Conservation (phyloP, 1,140 invertebrate species). For the Colletes latitarsis region DNA sequence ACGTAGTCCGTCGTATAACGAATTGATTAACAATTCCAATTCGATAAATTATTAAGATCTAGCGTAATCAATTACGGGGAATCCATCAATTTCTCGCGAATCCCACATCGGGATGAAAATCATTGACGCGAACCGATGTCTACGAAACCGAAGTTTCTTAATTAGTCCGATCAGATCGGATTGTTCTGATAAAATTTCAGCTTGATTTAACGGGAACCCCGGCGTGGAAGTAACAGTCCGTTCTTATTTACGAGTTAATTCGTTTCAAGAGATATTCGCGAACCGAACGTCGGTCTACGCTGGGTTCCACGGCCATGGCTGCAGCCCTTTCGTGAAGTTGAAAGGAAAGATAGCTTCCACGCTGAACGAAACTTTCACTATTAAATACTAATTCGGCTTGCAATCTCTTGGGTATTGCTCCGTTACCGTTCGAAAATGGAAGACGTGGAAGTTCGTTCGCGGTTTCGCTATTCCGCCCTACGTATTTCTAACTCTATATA, state of each 20-base stretch:
- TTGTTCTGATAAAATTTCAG: conserved; percentile 36
- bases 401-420: conserved; percentile 54
- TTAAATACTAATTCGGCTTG: conserved; percentile 67
- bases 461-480: neutral
- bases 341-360: conserved; percentile 37
- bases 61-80: too few species aligned
- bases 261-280: conserved; percentile 44
- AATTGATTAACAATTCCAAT: too few species aligned
- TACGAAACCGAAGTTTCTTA: conserved; percentile 24
- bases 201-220: conserved; percentile 31
- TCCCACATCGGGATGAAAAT: too few species aligned
- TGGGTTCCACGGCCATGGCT: neutral
- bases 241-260: conserved; percentile 56
- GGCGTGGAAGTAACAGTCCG: conserved; percentile 43
- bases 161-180: conserved; percentile 42
- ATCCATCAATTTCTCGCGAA: too few species aligned
- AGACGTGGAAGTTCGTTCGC: conserved; percentile 35
- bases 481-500: neutral
- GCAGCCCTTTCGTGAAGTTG: conserved; percentile 1
- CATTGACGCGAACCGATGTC: too few species aligned
- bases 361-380: conserved; percentile 64
- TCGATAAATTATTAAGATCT: too few species aligned
- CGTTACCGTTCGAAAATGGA: conserved; percentile 43
- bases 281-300: neutral
- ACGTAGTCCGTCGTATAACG: too few species aligned